Percentiles rank a stretch among this genome's conserved stretches.
These are phyloP conservation scores for Mythimna loreyi DNA, from an alignment of 2,888 invertebrate species.

Conservation along the genomic window DNA sequence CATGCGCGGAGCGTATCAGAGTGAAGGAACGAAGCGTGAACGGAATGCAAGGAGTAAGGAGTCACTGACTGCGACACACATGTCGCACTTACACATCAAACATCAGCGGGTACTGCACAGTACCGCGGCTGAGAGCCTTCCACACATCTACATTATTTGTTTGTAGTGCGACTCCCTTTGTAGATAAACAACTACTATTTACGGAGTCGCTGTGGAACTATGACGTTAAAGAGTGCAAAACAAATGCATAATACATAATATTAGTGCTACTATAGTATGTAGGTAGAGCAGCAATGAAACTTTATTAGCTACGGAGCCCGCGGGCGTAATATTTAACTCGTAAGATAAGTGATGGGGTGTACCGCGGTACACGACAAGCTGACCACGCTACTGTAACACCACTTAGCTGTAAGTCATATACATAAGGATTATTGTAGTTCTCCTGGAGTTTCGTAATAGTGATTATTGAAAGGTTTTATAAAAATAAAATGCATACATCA, in stretches of 20 bases:
- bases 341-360: slow-evolving; percentile 73
- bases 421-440: slow-evolving; percentile 70
- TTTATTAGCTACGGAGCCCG: slow-evolving; percentile 74
- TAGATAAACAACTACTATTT: slow-evolving; percentile 79
- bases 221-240: slow-evolving; percentile 76
- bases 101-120: slow-evolving; percentile 42
- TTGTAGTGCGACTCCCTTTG: slow-evolving; percentile 80
- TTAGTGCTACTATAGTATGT: slow-evolving; percentile 84
- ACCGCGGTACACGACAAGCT: slow-evolving; percentile 69
- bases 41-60: slow-evolving; percentile 77
- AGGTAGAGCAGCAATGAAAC: slow-evolving; percentile 77
- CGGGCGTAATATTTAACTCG: slow-evolving; percentile 70
- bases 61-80: slow-evolving; percentile 71
- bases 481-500: slow-evolving; percentile 82
- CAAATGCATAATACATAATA: slow-evolving; percentile 85
- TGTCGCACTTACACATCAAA: slow-evolving; percentile 64
- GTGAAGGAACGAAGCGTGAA: slow-evolving; percentile 76
- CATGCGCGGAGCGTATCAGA: slow-evolving; percentile 78
- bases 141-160: slow-evolving; percentile 75
- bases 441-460: slow-evolving; percentile 76
- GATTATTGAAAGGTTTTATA: slow-evolving; percentile 67
- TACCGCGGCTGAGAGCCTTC: slow-evolving; percentile 61
- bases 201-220: slow-evolving; percentile 80
- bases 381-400: slow-evolving; percentile 85
- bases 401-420: slow-evolving; percentile 79